Evolutionary conservation across 1,140 invertebrate species (phyloP), one percentile per base, ranked within the genome.

Genomic region (Bemisia tabaci): DNA sequence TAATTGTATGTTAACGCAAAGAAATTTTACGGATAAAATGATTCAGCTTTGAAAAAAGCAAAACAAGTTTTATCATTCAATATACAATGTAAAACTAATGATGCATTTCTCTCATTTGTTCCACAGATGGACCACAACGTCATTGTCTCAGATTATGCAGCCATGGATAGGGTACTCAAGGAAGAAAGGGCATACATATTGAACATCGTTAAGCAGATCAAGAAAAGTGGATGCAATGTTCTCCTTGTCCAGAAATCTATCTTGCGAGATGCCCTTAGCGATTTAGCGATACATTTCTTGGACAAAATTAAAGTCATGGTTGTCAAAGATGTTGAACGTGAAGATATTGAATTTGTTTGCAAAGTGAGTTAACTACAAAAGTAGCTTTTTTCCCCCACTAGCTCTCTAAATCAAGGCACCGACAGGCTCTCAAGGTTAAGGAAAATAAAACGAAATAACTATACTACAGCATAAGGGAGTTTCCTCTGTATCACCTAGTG

Each of bases 241-340:
- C 83, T 99, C 0, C 81, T 99, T 21, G 94, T 99, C 62, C 97
- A 99, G 79, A 99, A 99, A 79, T 98, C 96, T 0, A 98, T 99
- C 76, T 81, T 99, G 33, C 87, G 95, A 71, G 97, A 99, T 86
- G 95, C 97, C 24, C 82, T 99, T 12, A 97, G 89, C 74, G 97
- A 99, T 78, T 79, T 99, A 70, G 96, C 97, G 1, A 82, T 98
- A 71, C 97, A 99, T 77, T 99, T 98, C 79, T 81, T 99, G 70
- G 95, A 97, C 74, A 99, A 99, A 83, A 94, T 98, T 76, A 99
- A 99, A 77, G 96, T 97, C 59, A 91, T 99, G 90, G 95, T 99
- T 11, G 85, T 99, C 23, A 97, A 97, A 78, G 95, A 99, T 77
- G 87, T 99, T 70, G 97, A 99, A 79, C 84, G 97, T 62, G 95